phyloP scores from a whole-genome alignment of 2,113 vertebrate species.

The Cyphomyrus plagiostoma region DNA sequence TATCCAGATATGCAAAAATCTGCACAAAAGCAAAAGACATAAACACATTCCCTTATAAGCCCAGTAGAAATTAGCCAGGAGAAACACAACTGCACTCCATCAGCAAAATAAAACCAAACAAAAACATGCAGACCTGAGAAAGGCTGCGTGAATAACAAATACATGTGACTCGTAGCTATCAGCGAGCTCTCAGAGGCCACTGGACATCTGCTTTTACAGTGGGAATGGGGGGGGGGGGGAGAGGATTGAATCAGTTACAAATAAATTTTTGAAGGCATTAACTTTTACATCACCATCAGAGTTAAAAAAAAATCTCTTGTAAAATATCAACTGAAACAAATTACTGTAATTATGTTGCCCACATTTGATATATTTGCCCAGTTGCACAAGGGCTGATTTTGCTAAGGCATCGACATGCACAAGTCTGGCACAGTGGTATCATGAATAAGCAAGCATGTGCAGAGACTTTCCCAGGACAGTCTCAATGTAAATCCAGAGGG shows the following conservation, averaged over 20 bases:
- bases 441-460: background rate
- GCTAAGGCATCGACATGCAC: background rate
- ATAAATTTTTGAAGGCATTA: background rate
- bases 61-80: background rate
- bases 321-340: background rate
- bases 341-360: background rate
- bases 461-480: background rate
- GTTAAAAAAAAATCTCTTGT: background rate
- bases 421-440: background rate
- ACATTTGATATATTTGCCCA: background rate
- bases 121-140: background rate
- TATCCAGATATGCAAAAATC: conserved; percentile 98
- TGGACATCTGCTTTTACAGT: background rate
- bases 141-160: background rate
- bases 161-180: background rate
- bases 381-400: background rate
- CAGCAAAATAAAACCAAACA: background rate
- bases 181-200: background rate
- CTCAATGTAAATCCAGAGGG: background rate
- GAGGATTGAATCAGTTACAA: background rate
- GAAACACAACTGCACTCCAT: background rate
- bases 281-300: background rate
- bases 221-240: background rate
- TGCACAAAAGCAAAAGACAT: conserved; percentile 47
- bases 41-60: background rate